phyloP scores from a whole-genome alignment of 2,797 vertebrate species.

The Masticophis lateralis region DNA sequence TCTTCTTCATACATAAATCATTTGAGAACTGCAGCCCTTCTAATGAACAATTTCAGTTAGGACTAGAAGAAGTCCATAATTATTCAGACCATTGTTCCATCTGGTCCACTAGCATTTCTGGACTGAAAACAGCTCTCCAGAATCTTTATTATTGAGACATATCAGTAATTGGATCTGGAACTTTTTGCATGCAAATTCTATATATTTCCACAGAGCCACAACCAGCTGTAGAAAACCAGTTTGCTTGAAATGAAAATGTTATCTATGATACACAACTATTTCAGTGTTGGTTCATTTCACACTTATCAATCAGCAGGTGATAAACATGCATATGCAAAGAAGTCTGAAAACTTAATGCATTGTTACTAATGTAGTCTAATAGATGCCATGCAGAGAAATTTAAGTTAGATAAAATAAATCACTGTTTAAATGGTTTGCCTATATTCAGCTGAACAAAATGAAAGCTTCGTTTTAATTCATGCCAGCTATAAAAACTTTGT shows the following conservation, averaged over 20 bases:
- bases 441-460: neutral
- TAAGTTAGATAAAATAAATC: neutral
- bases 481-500: neutral
- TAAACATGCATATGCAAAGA: neutral
- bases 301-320: neutral
- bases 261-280: neutral
- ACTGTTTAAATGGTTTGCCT: neutral
- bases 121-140: neutral
- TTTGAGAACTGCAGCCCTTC: neutral
- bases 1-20: neutral
- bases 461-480: neutral
- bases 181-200: neutral
- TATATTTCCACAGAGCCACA: neutral
- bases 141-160: neutral
- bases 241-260: neutral
- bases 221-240: neutral
- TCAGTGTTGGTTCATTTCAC: neutral
- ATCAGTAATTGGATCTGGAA: neutral
- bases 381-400: neutral
- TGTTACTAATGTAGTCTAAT: neutral
- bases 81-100: neutral
- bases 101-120: neutral
- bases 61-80: neutral
- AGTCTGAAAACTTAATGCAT: neutral
- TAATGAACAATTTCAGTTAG: neutral